Conservation (phyloP, 2,113 vertebrate species). For the Actinemys pallida region DNA sequence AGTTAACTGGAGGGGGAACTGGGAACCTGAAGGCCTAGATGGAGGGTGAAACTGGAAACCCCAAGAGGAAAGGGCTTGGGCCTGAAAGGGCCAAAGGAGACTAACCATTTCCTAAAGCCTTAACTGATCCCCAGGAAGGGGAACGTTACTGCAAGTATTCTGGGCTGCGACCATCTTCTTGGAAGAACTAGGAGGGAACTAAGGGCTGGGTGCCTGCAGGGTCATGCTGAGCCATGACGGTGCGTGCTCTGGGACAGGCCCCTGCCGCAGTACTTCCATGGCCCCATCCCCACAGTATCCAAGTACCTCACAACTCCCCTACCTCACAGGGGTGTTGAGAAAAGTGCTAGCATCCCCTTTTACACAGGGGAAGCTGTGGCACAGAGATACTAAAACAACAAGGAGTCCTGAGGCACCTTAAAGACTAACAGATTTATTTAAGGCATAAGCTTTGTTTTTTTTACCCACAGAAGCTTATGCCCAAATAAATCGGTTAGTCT, state of each 20-base stretch:
- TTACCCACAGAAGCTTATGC: no score
- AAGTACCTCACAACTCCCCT: neutral
- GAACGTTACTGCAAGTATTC: neutral
- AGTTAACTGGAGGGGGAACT: neutral
- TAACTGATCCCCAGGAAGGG: neutral
- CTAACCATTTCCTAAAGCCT: neutral
- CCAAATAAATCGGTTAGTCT: no score
- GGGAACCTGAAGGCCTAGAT: neutral
- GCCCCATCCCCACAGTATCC: neutral
- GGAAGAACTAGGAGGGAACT: neutral
- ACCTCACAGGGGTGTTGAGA: no score
- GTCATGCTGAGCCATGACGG: no score
- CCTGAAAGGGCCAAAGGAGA: neutral
- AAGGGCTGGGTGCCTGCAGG: neutral
- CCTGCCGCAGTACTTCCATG: neutral
- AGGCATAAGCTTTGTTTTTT: no score
- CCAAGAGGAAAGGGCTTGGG: neutral
- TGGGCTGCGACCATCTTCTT: neutral
- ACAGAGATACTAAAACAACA: neutral
- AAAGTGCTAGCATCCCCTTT: neutral
- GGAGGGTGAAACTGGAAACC: neutral
- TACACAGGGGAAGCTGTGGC: neutral
- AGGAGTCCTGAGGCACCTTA: no score
- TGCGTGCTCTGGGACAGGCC: no score
- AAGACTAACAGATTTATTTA: no score